phyloP scores from a whole-genome alignment of 2,113 vertebrate genomes.

The Calyptomena viridis region DNA sequence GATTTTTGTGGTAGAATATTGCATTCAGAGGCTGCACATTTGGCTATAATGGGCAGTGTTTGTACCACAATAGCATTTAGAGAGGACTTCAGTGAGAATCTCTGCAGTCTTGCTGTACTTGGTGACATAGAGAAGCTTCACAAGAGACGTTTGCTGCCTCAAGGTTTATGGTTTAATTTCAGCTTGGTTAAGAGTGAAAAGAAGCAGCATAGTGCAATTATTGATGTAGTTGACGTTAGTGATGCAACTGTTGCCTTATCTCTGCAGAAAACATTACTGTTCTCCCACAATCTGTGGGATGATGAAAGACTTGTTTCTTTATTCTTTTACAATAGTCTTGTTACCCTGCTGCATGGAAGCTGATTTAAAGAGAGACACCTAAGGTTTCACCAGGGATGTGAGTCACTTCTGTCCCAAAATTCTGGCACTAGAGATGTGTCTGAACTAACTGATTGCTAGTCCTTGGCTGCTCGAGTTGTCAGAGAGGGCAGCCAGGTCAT shows the following conservation, averaged over 20 bases:
- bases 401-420: neutral
- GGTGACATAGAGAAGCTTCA: neutral
- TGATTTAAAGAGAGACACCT: neutral
- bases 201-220: neutral
- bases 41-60: neutral
- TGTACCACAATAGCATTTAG: neutral
- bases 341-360: neutral
- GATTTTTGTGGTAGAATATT: neutral
- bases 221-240: neutral
- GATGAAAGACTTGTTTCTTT: neutral
- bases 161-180: neutral
- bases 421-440: neutral
- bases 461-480: neutral
- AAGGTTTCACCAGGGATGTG: neutral
- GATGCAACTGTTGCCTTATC: neutral
- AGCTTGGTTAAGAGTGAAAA: neutral
- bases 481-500: neutral
- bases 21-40: neutral
- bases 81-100: neutral
- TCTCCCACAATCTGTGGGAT: neutral
- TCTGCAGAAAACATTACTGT: neutral
- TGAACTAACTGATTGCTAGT: neutral
- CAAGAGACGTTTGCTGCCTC: neutral
- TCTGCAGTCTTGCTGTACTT: neutral
- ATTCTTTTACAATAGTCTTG: neutral